Conservation (phyloP, 2,888 invertebrate genomes). For the Gibbula magus region DNA sequence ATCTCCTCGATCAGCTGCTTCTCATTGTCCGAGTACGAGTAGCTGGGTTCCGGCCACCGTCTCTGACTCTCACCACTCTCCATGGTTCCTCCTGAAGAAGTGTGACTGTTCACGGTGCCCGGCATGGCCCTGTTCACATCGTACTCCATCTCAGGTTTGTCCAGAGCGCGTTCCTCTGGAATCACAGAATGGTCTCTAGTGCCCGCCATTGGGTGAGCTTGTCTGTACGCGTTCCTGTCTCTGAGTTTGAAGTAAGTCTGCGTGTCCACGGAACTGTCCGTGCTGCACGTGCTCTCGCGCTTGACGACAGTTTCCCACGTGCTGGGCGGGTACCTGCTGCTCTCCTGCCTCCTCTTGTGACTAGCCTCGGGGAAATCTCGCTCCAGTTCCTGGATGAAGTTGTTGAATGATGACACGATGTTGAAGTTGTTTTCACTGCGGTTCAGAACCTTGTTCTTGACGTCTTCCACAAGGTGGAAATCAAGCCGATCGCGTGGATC, state of each 20-base stretch:
- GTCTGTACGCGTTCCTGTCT: constrained; percentile 42
- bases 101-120: constrained; percentile 31
- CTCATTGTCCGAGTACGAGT: constrained; percentile 72
- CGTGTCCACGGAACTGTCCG: constrained; percentile 59
- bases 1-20: constrained; percentile 72
- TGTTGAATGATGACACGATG: constrained; percentile 48
- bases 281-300: constrained; percentile 54
- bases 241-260: constrained; percentile 49
- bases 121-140: constrained; percentile 24
- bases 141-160: constrained; percentile 25
- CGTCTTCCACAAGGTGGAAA: constrained; percentile 40
- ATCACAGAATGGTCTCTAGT: constrained; percentile 26
- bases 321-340: neutral
- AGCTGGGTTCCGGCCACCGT: constrained; percentile 51
- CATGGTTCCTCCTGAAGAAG: constrained; percentile 27
- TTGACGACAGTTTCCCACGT: constrained; percentile 34
- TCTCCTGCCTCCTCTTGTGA: neutral
- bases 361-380: constrained; percentile 45
- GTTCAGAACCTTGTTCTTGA: constrained; percentile 43
- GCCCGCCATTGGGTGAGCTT: neutral
- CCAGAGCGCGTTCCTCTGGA: constrained; percentile 42
- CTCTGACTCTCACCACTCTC: constrained; percentile 35
- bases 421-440: constrained; percentile 40
- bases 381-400: constrained; percentile 54
- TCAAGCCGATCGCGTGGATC: constrained; percentile 26